Evolutionary conservation across 2,888 invertebrate species (phyloP).

Genomic region (Platycheirus rosarum): DNA sequence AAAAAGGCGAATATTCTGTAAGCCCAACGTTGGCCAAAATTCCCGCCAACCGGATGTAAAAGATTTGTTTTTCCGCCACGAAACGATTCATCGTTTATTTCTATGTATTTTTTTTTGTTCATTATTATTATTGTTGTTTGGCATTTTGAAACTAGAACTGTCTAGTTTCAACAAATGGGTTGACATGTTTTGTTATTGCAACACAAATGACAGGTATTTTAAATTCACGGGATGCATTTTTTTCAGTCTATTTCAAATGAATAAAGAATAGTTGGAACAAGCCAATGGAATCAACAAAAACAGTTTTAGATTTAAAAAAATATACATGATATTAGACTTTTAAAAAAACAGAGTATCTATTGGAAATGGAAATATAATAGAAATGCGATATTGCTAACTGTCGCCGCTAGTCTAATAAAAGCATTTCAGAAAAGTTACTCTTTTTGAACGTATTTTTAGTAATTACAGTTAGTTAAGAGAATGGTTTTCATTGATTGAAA

Average conservation of each 20-base stretch:
- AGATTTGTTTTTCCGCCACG: conserved; percentile 81
- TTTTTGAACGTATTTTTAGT: too few species aligned
- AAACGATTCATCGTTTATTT: conserved; percentile 59
- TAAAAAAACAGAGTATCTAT: too few species aligned
- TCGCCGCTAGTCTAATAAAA: too few species aligned
- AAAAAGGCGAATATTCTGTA: conserved; percentile 40
- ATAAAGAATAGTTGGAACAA: conserved; percentile 5
- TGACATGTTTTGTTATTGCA: conserved; percentile 62
- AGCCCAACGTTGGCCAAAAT: conserved; percentile 74
- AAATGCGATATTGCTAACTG: too few species aligned
- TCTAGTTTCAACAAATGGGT: conserved; percentile 48
- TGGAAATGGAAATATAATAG: too few species aligned
- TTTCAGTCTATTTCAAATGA: conserved; percentile 6
- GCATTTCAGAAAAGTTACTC: too few species aligned
- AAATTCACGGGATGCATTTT: conserved; percentile 43
- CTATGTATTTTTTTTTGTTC: conserved; percentile 31
- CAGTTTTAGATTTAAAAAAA: too few species aligned
- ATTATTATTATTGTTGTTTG: background rate
- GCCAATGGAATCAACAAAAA: conserved; percentile 6
- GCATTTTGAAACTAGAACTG: conserved; percentile 38
- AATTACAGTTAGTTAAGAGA: too few species aligned
- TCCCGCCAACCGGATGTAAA: conserved; percentile 79
- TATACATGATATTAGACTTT: too few species aligned
- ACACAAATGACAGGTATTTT: conserved; percentile 60
- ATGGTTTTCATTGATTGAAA: too few species aligned